Evolutionary conservation across 2,888 invertebrate genomes (phyloP).

Genomic region (Eupithecia exiguata): DNA sequence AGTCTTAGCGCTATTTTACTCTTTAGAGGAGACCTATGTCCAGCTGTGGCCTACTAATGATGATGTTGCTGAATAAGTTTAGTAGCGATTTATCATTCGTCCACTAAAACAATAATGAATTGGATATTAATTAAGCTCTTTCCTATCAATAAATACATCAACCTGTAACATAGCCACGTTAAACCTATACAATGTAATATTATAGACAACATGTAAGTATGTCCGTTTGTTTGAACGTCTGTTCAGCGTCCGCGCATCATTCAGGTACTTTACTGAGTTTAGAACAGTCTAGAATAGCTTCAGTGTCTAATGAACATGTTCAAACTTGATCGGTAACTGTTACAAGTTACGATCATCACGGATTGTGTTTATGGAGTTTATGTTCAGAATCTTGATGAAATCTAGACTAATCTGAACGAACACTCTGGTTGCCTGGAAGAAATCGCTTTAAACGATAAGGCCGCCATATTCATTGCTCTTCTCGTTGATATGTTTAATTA

Average conservation of each 20-base stretch:
- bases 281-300: background rate
- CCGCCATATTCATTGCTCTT: too few relatives aligned
- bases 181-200: background rate
- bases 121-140: too few relatives aligned
- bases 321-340: background rate
- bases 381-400: background rate
- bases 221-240: constrained; percentile 11
- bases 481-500: too few relatives aligned
- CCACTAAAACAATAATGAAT: background rate
- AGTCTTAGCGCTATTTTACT: background rate
- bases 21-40: background rate
- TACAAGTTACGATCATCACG: constrained; percentile 1
- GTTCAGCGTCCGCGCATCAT: constrained; percentile 8
- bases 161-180: background rate
- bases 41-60: background rate
- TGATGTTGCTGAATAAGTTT: background rate
- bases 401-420: background rate
- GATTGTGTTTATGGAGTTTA: background rate
- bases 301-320: constrained; percentile 9
- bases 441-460: too few relatives aligned
- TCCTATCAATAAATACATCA: background rate
- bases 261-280: background rate
- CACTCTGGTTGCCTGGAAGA: background rate
- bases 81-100: background rate
- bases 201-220: background rate